Evolutionary conservation across 2,797 vertebrate species (phyloP).

Genomic region (Pantherophis vulpinus): DNA sequence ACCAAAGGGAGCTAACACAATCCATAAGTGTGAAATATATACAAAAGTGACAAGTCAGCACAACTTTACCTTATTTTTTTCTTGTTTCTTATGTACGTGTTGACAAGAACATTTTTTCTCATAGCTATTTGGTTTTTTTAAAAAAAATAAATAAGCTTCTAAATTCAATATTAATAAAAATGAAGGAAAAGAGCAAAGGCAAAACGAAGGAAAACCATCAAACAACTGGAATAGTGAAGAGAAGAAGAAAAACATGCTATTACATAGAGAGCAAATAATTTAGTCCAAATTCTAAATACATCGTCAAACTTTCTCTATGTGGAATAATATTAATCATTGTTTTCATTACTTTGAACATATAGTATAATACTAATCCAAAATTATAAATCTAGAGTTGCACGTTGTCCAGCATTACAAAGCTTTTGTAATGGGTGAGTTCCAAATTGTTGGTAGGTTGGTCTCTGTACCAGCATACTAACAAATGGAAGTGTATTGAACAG

Average conservation of each 20-base stretch:
- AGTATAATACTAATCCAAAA: neutral
- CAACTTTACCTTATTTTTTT: neutral
- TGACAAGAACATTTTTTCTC: slow-evolving; percentile 32
- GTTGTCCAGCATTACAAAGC: neutral
- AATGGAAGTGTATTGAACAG: neutral
- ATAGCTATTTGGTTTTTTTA: neutral
- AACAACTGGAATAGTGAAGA: neutral
- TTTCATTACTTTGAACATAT: neutral
- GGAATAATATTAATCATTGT: neutral
- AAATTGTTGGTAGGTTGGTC: neutral
- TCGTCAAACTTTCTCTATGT: neutral
- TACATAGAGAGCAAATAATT: neutral
- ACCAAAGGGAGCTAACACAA: slow-evolving; percentile 11
- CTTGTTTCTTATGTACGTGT: neutral
- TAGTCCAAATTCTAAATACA: neutral
- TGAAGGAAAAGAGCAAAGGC: neutral
- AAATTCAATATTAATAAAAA: neutral
- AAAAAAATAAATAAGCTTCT: neutral
- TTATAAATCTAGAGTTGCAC: neutral
- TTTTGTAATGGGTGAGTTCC: neutral
- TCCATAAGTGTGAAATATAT: slow-evolving; percentile 16
- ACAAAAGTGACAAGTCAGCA: neutral
- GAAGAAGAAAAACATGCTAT: neutral
- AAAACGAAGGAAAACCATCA: neutral
- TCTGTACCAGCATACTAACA: neutral